A percentile compares a stretch with the other conserved stretches of the same genome.
phyloP scores from a whole-genome alignment of 2,797 vertebrate species.

The Poeciliopsis presidionis region DNA sequence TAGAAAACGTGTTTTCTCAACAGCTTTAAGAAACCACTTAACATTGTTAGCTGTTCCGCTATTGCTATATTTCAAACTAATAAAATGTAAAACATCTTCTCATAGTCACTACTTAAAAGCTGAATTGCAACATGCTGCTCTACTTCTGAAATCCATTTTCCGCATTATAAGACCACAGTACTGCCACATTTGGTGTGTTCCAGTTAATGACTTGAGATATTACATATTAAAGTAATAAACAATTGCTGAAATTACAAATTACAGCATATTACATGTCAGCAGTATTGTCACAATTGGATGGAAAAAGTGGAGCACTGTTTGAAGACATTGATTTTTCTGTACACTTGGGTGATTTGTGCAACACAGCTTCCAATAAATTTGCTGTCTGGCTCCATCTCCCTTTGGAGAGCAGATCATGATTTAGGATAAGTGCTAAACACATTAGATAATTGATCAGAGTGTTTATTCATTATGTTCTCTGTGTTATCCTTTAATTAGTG shows the following conservation, averaged over 20 bases:
- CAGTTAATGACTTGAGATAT: conserved; percentile 20
- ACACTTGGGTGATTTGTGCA: conserved; percentile 66
- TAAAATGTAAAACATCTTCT: conserved; percentile 69
- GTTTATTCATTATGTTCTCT: conserved; percentile 36
- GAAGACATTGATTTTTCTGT: conserved; percentile 68
- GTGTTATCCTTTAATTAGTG: conserved; percentile 15
- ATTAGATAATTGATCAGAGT: conserved; percentile 57
- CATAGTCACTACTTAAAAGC: conserved; percentile 65
- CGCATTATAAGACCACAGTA: conserved; percentile 17
- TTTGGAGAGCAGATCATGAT: conserved; percentile 61
- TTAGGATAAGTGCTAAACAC: conserved; percentile 51
- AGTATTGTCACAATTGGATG: conserved; percentile 40
- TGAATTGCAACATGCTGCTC: conserved; percentile 70
- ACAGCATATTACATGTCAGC: conserved; percentile 35
- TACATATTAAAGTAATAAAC: conserved; percentile 29
- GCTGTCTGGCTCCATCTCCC: conserved; percentile 59
- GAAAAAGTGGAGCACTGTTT: conserved; percentile 49
- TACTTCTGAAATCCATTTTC: conserved; percentile 61
- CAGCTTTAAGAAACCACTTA: conserved; percentile 34
- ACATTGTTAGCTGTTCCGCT: conserved; percentile 59
- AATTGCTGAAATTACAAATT: conserved; percentile 46
- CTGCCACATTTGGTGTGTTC: conserved; percentile 36
- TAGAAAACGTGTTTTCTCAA: conserved; percentile 5
- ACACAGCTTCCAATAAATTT: conserved; percentile 60
- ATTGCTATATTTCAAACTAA: conserved; percentile 68